These are phyloP conservation scores for Amphipyra tragopoginis DNA, from an alignment of 2,888 invertebrate species.

Conservation along the genomic window DNA sequence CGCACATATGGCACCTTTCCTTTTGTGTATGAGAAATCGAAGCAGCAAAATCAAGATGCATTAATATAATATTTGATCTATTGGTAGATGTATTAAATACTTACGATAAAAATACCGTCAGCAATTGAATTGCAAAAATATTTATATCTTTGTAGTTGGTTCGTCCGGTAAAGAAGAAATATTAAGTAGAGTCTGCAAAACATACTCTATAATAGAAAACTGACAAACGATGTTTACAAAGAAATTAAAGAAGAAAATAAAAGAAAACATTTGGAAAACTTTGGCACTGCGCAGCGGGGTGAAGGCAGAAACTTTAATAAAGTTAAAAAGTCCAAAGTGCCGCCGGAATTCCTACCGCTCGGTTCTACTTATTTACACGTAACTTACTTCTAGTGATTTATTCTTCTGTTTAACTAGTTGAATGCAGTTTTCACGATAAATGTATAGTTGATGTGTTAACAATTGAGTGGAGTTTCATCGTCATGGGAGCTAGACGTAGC, in stretches of 20 bases:
- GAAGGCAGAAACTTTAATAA: slow-evolving; percentile 53
- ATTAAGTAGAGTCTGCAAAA: slow-evolving; percentile 10
- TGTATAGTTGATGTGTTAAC: too few relatives aligned
- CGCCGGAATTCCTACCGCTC: slow-evolving; percentile 10
- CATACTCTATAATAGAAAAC: slow-evolving; percentile 30
- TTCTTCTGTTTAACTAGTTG: neutral
- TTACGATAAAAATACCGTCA: neutral
- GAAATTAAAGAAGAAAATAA: slow-evolving; percentile 43
- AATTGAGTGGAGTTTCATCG: too few relatives aligned
- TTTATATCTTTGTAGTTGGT: neutral
- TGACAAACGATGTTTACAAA: slow-evolving; percentile 45
- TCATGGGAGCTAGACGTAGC: too few relatives aligned
- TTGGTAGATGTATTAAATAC: too few relatives aligned
- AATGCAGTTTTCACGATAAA: neutral
- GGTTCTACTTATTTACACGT: slow-evolving; percentile 28
- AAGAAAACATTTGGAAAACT: slow-evolving; percentile 49
- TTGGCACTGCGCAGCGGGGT: slow-evolving; percentile 28
- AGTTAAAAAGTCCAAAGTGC: slow-evolving; percentile 55
- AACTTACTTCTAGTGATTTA: slow-evolving; percentile 5
- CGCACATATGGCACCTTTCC: neutral
- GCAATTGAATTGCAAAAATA: too few relatives aligned
- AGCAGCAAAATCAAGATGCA: too few relatives aligned
- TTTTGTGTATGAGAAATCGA: neutral
- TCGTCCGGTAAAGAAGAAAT: slow-evolving; percentile 1
- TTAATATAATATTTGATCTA: too few relatives aligned